These are phyloP conservation scores for Cynopterus sphinx DNA, from an alignment of 2,797 vertebrate genomes.

Conservation along the genomic window DNA sequence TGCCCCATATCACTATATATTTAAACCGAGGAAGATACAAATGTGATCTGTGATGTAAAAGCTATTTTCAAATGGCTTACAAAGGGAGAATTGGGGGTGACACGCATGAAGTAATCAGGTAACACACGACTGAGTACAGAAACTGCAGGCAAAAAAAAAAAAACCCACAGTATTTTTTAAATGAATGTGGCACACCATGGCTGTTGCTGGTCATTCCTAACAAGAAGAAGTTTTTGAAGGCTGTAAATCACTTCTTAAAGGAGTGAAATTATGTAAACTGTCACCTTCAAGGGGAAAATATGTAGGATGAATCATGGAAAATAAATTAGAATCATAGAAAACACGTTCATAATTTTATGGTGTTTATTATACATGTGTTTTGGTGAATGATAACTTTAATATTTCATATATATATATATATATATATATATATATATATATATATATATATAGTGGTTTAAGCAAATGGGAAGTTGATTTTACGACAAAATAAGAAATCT, in stretches of 20 bases:
- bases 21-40: not conserved
- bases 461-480: not conserved
- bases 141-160: not conserved
- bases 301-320: not conserved
- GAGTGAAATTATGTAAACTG: not conserved
- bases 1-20: not conserved
- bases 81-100: not conserved
- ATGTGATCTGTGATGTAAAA: not conserved
- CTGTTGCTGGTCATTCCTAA: accelerated
- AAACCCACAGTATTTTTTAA: not conserved
- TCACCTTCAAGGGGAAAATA: not conserved
- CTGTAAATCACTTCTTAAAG: not conserved
- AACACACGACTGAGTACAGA: not conserved
- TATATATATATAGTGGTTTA: not conserved
- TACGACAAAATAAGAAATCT: not conserved
- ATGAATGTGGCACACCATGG: accelerated
- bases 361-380: not conserved
- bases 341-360: not conserved
- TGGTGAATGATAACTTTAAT: not conserved
- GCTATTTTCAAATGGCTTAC: not conserved
- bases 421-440: too few species aligned
- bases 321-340: not conserved
- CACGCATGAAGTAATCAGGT: not conserved
- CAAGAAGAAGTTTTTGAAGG: not conserved
- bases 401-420: too few species aligned